A percentile compares a stretch with the other conserved stretches of the same genome.
Evolutionary conservation across 2,113 vertebrate species (phyloP).

Genomic region (Mola mola): DNA sequence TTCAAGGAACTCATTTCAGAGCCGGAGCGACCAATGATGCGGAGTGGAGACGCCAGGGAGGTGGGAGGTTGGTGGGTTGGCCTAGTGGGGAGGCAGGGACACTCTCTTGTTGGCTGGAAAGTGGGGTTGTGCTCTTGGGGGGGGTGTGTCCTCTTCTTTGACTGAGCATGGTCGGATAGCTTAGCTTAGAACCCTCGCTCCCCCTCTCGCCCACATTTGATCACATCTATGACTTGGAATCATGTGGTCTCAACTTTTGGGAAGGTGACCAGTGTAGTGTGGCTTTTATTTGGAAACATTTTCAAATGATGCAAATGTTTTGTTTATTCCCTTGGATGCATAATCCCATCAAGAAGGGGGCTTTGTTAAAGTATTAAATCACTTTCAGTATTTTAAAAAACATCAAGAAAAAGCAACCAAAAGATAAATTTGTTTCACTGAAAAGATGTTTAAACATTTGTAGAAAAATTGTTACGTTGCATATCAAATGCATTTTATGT

Average conservation of each 20-base stretch:
- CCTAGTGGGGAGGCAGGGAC: conserved; percentile 52
- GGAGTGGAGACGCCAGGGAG: conserved; percentile 45
- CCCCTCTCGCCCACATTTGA: conserved; percentile 47
- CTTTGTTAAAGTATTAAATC: too few species aligned
- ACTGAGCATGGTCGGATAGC: conserved; percentile 66
- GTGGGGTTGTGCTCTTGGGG: conserved; percentile 73
- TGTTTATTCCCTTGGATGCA: too few species aligned
- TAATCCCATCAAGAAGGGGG: too few species aligned
- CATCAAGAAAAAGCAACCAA: too few species aligned
- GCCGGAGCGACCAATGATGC: conserved; percentile 66
- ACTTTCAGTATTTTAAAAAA: too few species aligned
- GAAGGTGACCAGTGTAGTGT: conserved; percentile 10
- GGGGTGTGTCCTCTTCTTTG: conserved; percentile 62
- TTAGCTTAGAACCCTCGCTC: conserved; percentile 46
- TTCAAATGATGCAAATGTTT: too few species aligned
- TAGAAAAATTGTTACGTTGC: too few species aligned
- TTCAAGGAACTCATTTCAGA: conserved; percentile 56
- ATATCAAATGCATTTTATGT: not conserved
- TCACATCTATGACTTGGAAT: conserved; percentile 54
- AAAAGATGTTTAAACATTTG: too few species aligned
- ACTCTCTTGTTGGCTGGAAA: conserved; percentile 67
- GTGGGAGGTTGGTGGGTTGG: conserved; percentile 63
- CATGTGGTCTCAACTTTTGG: conserved; percentile 28
- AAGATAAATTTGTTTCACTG: too few species aligned
- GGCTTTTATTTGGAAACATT: conserved; percentile 4